Evolutionary conservation across 1,140 invertebrate genomes (phyloP), one percentile per base, ranked within the genome.

Genomic region (Ceratosolen solmsi): DNA sequence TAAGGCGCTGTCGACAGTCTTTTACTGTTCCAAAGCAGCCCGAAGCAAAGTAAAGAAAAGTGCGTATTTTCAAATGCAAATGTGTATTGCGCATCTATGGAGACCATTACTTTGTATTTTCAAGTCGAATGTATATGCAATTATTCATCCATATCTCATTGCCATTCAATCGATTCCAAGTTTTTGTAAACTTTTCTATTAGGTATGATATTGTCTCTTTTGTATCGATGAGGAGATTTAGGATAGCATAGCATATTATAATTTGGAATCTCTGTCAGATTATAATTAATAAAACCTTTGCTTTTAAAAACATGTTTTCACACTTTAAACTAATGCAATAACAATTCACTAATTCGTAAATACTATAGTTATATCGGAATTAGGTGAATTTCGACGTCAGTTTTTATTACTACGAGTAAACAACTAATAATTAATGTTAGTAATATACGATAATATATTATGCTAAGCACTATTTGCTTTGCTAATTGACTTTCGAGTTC

Each of bases 151-250:
- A 33, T 5, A 41, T 11, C 0, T 75, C 36, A 33, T 80, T 70
- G 72, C 75, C 46, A 74, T 80, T 83, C 54, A 58, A 83, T 79
- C 25, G 58, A 77, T 76, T 60, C 17, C 65, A 54, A 83, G n/a
- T 56, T 70, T 75, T 54, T 76, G 27, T 75, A 56, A 81, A 70
- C 30, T 75, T 76, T 68, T 75, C 70, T 41, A 68, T 68, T 38
- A 38, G 9, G 15, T 36, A 36, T 38, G 41, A 49, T 27, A 71
- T 49, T 71, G 70, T 72, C 38, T 51, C 65, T 79, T 51, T 73
- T 30, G 41, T n/a, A 9, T 25, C n/a, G 25, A 51, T 20, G 4
- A 73, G 22, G n/a, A 49, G n/a, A 54, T 54, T 54, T 1, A 33
- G 13, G 46, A 33, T 51, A 13, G 1, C 3, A 70, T 4, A 9